phyloP scores from a whole-genome alignment of 2,888 invertebrate species.

The Clunio marinus region DNA sequence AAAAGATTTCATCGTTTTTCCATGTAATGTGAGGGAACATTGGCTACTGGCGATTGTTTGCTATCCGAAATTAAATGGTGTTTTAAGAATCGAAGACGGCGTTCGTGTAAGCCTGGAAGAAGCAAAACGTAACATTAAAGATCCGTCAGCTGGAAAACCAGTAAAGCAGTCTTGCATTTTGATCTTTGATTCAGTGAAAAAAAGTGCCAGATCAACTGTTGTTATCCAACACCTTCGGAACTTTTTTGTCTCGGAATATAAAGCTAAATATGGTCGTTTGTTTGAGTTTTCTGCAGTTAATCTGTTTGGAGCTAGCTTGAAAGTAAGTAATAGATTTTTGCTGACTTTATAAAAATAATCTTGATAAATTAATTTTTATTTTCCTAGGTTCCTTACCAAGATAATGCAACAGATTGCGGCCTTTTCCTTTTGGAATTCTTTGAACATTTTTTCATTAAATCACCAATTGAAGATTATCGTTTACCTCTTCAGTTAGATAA shows the following conservation, averaged over 20 bases:
- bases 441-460: constrained; percentile 76
- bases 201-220: constrained; percentile 66
- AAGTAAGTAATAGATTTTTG: constrained; percentile 55
- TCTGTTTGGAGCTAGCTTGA: constrained; percentile 80
- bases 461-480: constrained; percentile 75
- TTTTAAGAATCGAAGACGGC: constrained; percentile 59
- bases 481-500: constrained; percentile 76
- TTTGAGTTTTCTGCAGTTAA: constrained; percentile 70
- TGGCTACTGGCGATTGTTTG: constrained; percentile 98
- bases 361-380: neutral
- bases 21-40: constrained; percentile 96
- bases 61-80: constrained; percentile 77
- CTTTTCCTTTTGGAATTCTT: constrained; percentile 93
- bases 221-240: constrained; percentile 88
- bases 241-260: constrained; percentile 82
- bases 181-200: constrained; percentile 90
- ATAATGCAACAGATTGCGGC: constrained; percentile 96
- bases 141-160: constrained; percentile 55
- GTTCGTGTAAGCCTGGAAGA: constrained; percentile 48
- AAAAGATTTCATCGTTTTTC: constrained; percentile 94
- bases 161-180: constrained; percentile 81
- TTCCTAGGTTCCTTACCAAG: constrained; percentile 74
- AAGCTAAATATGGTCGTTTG: constrained; percentile 63
- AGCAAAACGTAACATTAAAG: constrained; percentile 43
- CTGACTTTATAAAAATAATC: neutral